A percentile compares a stretch with the other conserved stretches of the same genome.
These are phyloP conservation scores for Lithophane semibrunnea DNA, from an alignment of 2,888 invertebrate genomes.

Conservation along the genomic window DNA sequence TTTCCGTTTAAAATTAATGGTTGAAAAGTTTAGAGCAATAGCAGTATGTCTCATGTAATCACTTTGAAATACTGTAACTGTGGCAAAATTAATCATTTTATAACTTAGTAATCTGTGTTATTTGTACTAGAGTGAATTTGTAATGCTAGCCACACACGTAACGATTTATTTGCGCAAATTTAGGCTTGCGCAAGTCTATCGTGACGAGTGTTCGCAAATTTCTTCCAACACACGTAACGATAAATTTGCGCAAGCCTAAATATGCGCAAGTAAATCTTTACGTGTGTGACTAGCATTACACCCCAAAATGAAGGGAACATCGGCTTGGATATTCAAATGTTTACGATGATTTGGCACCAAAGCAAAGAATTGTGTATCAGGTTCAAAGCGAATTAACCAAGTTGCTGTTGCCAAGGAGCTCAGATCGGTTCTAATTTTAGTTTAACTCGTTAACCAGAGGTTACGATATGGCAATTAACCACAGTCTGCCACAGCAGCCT, in stretches of 20 bases:
- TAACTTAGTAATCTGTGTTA: background rate
- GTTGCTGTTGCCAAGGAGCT: slow-evolving; percentile 2
- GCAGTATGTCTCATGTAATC: slow-evolving; percentile 24
- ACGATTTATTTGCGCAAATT: too few species aligned
- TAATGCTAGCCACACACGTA: background rate
- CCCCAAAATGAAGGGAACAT: background rate
- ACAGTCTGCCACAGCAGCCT: slow-evolving; percentile 18
- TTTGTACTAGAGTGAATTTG: background rate
- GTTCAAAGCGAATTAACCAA: background rate
- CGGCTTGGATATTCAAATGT: background rate
- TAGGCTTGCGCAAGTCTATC: too few species aligned
- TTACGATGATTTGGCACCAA: background rate
- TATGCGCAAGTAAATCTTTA: too few species aligned
- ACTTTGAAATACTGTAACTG: background rate
- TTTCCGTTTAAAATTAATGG: slow-evolving; percentile 56
- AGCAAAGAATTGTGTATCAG: background rate
- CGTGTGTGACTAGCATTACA: too few species aligned
- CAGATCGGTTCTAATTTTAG: slow-evolving; percentile 12
- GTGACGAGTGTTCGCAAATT: too few species aligned
- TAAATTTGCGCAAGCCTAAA: too few species aligned
- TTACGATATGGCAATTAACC: slow-evolving; percentile 35
- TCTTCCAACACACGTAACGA: too few species aligned
- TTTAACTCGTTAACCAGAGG: slow-evolving; percentile 34
- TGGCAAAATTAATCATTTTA: background rate
- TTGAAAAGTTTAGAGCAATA: slow-evolving; percentile 25